Conservation (phyloP, 1,140 invertebrate genomes). For the Oedothorax gibbosus region DNA sequence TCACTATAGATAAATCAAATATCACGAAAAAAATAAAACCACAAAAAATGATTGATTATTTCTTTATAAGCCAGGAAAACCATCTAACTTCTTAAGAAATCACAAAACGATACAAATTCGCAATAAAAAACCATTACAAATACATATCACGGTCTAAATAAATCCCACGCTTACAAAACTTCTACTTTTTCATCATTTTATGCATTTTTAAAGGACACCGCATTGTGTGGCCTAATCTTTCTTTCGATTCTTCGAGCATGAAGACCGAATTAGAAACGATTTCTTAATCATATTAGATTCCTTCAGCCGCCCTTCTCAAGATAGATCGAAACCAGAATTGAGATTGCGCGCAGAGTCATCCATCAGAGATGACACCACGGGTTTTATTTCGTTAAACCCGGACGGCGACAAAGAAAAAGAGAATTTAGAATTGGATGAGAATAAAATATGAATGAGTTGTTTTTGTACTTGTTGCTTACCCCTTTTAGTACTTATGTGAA, state of each 20-base stretch:
- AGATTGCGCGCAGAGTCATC: constrained; percentile 30
- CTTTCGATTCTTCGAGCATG: background rate
- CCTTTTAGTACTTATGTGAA: no score
- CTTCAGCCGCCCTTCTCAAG: constrained; percentile 11
- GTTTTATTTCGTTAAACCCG: constrained; percentile 39
- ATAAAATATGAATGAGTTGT: no score
- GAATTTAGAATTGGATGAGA: no score
- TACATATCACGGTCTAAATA: background rate
- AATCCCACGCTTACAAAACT: background rate
- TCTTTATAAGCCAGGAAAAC: no score
- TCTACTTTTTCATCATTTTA: background rate
- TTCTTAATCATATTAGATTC: constrained; percentile 53
- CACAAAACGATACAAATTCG: no score
- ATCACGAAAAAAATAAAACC: no score
- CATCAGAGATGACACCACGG: constrained; percentile 21
- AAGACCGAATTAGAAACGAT: constrained; percentile 40
- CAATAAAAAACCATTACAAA: background rate
- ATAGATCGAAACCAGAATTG: constrained; percentile 39
- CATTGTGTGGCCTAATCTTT: constrained; percentile 3
- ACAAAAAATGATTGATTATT: no score
- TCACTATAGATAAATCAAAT: no score
- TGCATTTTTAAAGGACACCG: background rate
- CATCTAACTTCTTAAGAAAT: no score
- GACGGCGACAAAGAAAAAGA: constrained; percentile 6
- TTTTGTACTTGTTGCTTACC: no score